Evolutionary conservation across 1,140 invertebrate species (phyloP), one percentile per base, ranked within the genome.

Genomic region (Trichoplusia ni): DNA sequence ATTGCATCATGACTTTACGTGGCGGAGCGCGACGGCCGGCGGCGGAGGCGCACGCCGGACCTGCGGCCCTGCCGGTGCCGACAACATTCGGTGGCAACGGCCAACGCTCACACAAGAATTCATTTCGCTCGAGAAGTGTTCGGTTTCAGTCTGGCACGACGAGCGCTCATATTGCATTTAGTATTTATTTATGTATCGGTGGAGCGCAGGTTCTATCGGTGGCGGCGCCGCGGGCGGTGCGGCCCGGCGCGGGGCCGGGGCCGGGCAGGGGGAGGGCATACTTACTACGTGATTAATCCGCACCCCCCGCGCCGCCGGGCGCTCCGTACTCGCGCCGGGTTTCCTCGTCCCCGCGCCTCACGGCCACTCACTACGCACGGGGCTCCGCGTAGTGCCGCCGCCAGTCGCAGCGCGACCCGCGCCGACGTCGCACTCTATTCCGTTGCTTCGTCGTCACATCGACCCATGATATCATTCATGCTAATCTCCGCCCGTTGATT

Each of bases 231-330:
- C 68, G 71, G 67, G 77, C 64, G 75, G 53, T 64, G 63, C 31
- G 49, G 49, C 65, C 62, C 25, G 67, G 75, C 18, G 51, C 60
- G 74, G 68, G 77, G 81, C 73, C 66, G 78, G 76, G 81, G n/a
- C n/a, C n/a, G n/a, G n/a, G n/a, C n/a, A n/a, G n/a, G 80, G 83
- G 81, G 44, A 14, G 81, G 84, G 81, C 77, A 84, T 84, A 85
- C 84, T 87, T 86, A 89, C 86, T 89, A 89, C 86, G 86, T 89
- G 84, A 89, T 89, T 89, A 89, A 89, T 87, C 84, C 84, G 74
- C 77, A 69, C 60, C 79, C 78, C 79, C 75, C 70, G 44, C 64
- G 49, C 68, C 46, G 49, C 60, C 71, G 75, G 79, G 79, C 79
- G 79, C 82, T 77, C 77, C 84, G 85, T 88, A 86, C 85, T 82